phyloP scores from a whole-genome alignment of 2,797 vertebrate genomes.

The Holocentrus rufus region DNA sequence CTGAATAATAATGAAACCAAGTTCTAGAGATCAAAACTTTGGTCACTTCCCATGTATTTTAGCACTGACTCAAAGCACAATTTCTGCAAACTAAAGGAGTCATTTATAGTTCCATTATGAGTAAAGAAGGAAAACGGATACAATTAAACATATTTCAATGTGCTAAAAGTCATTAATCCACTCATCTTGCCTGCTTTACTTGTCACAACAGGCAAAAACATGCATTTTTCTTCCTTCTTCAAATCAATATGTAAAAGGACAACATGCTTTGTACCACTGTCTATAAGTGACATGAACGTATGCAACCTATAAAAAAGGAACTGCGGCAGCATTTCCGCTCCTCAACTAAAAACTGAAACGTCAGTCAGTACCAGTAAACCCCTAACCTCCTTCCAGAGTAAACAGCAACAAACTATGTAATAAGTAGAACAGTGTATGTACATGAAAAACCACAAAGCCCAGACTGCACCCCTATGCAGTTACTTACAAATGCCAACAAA shows the following conservation, averaged over 20 bases:
- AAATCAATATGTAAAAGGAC: background rate
- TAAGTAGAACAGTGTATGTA: conserved; percentile 47
- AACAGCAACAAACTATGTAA: conserved; percentile 42
- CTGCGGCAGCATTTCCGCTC: conserved; percentile 67
- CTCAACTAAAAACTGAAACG: conserved; percentile 55
- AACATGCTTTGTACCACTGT: background rate
- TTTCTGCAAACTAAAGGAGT: no score
- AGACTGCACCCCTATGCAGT: conserved; percentile 27
- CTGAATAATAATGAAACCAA: no score
- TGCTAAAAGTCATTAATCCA: no score
- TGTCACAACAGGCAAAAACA: background rate
- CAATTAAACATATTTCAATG: no score
- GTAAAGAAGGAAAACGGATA: no score
- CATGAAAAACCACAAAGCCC: conserved; percentile 52
- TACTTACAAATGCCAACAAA: conserved; percentile 14
- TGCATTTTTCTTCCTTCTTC: background rate
- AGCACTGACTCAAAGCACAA: no score
- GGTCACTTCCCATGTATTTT: no score
- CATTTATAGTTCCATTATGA: no score
- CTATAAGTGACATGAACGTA: background rate
- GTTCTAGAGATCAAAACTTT: no score
- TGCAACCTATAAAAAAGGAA: conserved; percentile 47
- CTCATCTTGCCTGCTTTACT: no score
- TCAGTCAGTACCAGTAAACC: conserved; percentile 58
- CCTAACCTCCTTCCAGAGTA: conserved; percentile 58